Percentiles rank a stretch among this genome's conserved stretches.
Evolutionary conservation across 2,888 invertebrate genomes (phyloP).

Genomic region (Amphipyra tragopoginis): DNA sequence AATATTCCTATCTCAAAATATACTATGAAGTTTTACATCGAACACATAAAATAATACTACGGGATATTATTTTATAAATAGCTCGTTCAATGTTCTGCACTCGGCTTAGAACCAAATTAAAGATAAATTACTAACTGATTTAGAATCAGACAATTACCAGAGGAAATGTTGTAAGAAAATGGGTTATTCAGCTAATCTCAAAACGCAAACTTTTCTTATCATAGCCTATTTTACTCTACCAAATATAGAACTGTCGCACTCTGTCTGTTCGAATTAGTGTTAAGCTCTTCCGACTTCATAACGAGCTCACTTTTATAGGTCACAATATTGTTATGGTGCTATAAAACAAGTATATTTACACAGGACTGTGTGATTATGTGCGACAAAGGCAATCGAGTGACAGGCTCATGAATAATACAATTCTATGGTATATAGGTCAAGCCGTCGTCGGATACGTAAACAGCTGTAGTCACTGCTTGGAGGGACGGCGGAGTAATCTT

Average conservation of each 20-base stretch:
- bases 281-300: conserved; percentile 29
- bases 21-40: conserved; percentile 17
- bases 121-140: not conserved
- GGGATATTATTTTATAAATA: not conserved
- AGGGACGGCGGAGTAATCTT: conserved; percentile 68
- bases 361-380: conserved; percentile 47
- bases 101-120: not conserved
- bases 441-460: conserved; percentile 73
- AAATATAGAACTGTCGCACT: conserved; percentile 9
- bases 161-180: not conserved
- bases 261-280: conserved; percentile 27
- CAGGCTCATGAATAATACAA: conserved; percentile 80
- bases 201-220: conserved; percentile 11
- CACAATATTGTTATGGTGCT: conserved; percentile 47
- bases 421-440: conserved; percentile 83
- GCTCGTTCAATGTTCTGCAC: not conserved
- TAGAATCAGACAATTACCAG: not conserved
- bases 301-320: conserved; percentile 44
- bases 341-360: conserved; percentile 47
- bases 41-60: not conserved
- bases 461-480: conserved; percentile 68
- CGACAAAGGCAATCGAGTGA: conserved; percentile 69
- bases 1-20: conserved; percentile 46
- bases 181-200: not conserved
- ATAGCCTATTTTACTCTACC: conserved; percentile 22